Conservation (phyloP, 2,113 vertebrate species). For the Microcebus jonahi region DNA sequence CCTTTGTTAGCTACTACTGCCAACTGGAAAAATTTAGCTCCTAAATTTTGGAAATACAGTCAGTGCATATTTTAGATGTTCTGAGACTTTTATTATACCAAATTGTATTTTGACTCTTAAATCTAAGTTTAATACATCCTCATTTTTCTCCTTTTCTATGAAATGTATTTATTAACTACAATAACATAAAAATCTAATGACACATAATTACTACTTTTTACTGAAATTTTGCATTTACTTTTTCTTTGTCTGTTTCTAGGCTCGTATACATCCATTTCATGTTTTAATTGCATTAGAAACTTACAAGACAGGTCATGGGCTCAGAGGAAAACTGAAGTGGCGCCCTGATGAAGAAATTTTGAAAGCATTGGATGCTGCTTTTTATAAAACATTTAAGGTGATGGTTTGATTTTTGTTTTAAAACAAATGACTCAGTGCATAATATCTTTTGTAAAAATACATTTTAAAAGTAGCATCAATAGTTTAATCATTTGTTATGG, state of each 20-base stretch:
- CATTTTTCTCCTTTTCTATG: background rate
- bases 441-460: slow-evolving; percentile 24
- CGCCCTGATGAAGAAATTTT: slow-evolving; percentile 89
- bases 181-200: background rate
- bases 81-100: background rate
- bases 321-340: slow-evolving; percentile 94
- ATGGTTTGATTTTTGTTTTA: background rate
- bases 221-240: slow-evolving; percentile 21
- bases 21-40: background rate
- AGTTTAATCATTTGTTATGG: background rate
- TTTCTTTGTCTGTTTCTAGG: slow-evolving; percentile 81
- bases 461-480: slow-evolving; percentile 17
- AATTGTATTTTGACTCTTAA: slow-evolving; percentile 19
- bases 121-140: background rate
- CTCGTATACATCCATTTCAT: slow-evolving; percentile 92
- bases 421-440: background rate
- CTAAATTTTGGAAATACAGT: slow-evolving; percentile 27
- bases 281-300: slow-evolving; percentile 92
- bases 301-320: slow-evolving; percentile 92
- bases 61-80: background rate
- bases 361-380: slow-evolving; percentile 91
- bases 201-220: background rate
- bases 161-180: background rate
- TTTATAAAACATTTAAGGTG: slow-evolving; percentile 94
- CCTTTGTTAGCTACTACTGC: background rate